Base-by-base conservation (phyloP, 2,797 vertebrate genomes). In the Tragelaphus oryx region DNA sequence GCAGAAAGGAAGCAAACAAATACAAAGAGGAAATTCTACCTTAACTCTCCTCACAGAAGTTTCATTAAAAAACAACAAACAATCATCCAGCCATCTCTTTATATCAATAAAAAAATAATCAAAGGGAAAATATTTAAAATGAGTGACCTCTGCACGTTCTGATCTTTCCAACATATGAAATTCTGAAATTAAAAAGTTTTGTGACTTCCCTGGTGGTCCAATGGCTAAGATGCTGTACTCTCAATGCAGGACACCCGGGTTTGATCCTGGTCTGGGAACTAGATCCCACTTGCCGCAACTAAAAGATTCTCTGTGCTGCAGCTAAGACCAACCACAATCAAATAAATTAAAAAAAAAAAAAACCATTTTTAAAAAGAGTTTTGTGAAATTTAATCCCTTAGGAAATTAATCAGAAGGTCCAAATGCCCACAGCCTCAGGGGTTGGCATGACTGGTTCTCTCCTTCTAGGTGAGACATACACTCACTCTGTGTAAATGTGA, bases 1-100 rank as follows among this genome's bases (percentile, higher is more conserved):
- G 52, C 97, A 97, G 97, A 97, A 97, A 95, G 95, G 98, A 97
- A 97, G 85, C 97, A 98, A 98, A 98, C 95, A 98, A 98, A 94
- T 62, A 93, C 0, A n/a, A 82, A 96, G 91, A 97, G 95, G 92
- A 98, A 97, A 98, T 98, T 92, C 91, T 97, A 96, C 96, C 97
- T 97, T 95, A 86, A 97, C 91, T 95, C 91, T 89, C 65, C 60
- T 92, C 81, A 84, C 65, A 96, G 86, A 95, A 88, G 82, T 97
- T 96, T 95, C 87, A 57, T 82, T 89, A 75, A 94, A 92, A 96
- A 90, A 93, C 91, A 97, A 95, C 87, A 95, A 97, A 86, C 86
- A 90, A 95, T 41, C 71, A 89, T 60, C 88, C 88, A 91, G 52
- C 52, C 33, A 68, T 86, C 85, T 94, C 94, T 96, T 89, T 68